Conservation (phyloP, 2,888 invertebrate species). For the Ligdia adustata region DNA sequence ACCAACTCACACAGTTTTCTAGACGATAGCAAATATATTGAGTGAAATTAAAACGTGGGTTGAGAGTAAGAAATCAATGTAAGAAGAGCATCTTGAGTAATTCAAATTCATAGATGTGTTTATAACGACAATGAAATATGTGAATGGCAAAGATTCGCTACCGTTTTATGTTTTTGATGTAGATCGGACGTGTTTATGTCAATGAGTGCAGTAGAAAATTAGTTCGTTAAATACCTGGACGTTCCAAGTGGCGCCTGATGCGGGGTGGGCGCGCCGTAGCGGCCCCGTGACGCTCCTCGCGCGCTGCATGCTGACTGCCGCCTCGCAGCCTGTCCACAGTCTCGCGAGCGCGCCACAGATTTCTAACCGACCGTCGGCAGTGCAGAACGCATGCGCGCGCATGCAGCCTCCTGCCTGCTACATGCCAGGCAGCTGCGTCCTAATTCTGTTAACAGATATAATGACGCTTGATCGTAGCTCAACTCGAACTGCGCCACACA, state of each 20-base stretch:
- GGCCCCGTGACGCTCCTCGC: conserved; percentile 84
- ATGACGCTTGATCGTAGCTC: conserved; percentile 36
- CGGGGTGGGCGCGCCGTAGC: conserved; percentile 88
- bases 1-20: not conserved
- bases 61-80: conserved; percentile 11
- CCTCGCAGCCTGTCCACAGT: conserved; percentile 68
- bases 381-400: conserved; percentile 42
- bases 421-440: conserved; percentile 52
- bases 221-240: conserved; percentile 84
- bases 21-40: not conserved
- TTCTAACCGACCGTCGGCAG: not conserved
- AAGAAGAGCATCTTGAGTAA: conserved; percentile 7
- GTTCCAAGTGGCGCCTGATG: conserved; percentile 93
- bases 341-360: conserved; percentile 24
- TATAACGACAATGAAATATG: conserved; percentile 5
- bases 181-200: not conserved
- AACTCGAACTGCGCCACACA: conserved; percentile 25
- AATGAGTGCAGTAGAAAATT: not conserved
- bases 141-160: not conserved
- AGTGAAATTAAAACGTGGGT: not conserved
- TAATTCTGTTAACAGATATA: conserved; percentile 53
- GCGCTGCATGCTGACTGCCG: conserved; percentile 78
- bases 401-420: conserved; percentile 64
- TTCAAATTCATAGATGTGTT: conserved; percentile 13
- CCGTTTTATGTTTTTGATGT: conserved; percentile 2